Evolutionary conservation across 2,797 vertebrate genomes (phyloP).

Genomic region (Microctenopoma stevenorrisi): DNA sequence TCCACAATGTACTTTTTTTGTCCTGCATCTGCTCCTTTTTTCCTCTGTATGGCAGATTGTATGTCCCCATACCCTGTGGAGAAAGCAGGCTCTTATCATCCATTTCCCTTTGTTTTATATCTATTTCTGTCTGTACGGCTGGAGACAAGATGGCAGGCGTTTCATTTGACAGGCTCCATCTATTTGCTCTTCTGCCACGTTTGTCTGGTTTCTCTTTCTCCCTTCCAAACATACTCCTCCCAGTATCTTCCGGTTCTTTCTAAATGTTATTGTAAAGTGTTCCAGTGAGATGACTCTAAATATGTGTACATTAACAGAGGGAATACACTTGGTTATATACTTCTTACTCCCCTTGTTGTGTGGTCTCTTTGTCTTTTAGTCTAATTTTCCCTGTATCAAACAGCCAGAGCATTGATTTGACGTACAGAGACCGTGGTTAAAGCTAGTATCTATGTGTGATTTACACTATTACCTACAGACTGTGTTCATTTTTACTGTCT

Average conservation of each 20-base stretch:
- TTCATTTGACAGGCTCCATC: slow-evolving; percentile 55
- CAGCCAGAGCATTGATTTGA: neutral
- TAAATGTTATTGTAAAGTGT: slow-evolving; percentile 92
- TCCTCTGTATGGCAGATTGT: slow-evolving; percentile 67
- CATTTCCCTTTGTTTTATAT: slow-evolving; percentile 59
- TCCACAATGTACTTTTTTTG: slow-evolving; percentile 34
- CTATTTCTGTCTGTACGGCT: slow-evolving; percentile 62
- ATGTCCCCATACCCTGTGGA: slow-evolving; percentile 53
- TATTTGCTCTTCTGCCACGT: slow-evolving; percentile 47
- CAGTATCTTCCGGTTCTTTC: slow-evolving; percentile 88
- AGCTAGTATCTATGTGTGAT: no score
- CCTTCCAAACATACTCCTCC: slow-evolving; percentile 74
- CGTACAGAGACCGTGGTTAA: neutral
- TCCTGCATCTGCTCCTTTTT: slow-evolving; percentile 49
- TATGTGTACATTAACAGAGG: slow-evolving; percentile 91
- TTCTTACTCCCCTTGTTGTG: slow-evolving; percentile 81
- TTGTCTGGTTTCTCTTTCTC: slow-evolving; percentile 65
- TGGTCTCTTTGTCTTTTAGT: slow-evolving; percentile 61
- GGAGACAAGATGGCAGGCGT: slow-evolving; percentile 49
- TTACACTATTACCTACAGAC: no score
- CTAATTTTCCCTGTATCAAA: neutral
- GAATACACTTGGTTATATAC: slow-evolving; percentile 92
- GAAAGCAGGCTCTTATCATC: slow-evolving; percentile 52
- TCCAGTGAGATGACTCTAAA: slow-evolving; percentile 89
- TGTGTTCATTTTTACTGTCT: no score